Evolutionary conservation across 2,797 vertebrate genomes (phyloP).

Genomic region (Syngnathus rostellatus): DNA sequence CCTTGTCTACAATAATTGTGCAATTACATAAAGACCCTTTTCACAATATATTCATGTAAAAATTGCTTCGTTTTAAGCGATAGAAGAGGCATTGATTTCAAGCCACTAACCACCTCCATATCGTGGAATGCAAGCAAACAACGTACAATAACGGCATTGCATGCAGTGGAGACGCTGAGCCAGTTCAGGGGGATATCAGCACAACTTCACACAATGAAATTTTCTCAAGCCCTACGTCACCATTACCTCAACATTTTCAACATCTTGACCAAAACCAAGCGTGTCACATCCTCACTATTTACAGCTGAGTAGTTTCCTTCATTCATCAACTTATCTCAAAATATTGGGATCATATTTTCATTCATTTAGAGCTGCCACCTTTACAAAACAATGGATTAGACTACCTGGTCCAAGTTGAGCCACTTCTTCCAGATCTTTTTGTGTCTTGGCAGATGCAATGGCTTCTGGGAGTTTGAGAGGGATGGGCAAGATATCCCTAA

Average conservation of each 20-base stretch:
- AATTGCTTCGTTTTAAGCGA: not conserved
- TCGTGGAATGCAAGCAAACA: not conserved
- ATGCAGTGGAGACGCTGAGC: not conserved
- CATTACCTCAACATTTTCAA: too few relatives aligned
- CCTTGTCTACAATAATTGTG: too few relatives aligned
- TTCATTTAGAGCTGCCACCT: not conserved
- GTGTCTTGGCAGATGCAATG: constrained; percentile 83
- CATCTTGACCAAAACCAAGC: too few relatives aligned
- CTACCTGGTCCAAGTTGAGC: constrained; percentile 86
- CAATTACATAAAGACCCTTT: not conserved
- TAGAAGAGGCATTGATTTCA: not conserved
- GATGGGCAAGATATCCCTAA: constrained; percentile 88
- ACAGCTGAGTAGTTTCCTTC: too few relatives aligned
- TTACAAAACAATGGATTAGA: not conserved
- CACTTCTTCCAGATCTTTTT: constrained; percentile 85
- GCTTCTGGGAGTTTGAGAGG: constrained; percentile 86
- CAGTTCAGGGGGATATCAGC: too few relatives aligned
- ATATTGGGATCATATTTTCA: not conserved
- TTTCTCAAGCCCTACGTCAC: too few relatives aligned
- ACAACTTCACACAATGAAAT: too few relatives aligned
- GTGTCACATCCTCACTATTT: too few relatives aligned
- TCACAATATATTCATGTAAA: not conserved
- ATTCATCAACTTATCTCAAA: too few relatives aligned
- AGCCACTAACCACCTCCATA: not conserved
- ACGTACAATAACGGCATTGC: not conserved